phyloP scores from a whole-genome alignment of 2,797 vertebrate genomes.

The Menidia menidia region DNA sequence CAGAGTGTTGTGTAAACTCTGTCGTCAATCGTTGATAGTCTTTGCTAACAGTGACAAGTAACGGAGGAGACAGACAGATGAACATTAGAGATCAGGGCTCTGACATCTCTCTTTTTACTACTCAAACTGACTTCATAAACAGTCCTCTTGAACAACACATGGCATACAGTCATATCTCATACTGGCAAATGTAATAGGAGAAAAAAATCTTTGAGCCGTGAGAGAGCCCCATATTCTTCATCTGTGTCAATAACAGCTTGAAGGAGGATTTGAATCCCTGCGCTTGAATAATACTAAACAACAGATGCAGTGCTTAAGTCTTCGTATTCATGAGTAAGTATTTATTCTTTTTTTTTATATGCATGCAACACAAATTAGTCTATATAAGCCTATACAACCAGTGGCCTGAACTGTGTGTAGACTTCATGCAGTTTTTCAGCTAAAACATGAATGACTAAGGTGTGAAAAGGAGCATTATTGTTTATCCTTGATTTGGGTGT shows the following conservation, averaged over 20 bases:
- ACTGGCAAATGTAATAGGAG: slow-evolving; percentile 15
- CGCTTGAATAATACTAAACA: slow-evolving; percentile 48
- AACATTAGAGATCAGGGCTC: slow-evolving; percentile 29
- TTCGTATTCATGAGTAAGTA: slow-evolving; percentile 53
- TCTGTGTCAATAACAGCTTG: slow-evolving; percentile 50
- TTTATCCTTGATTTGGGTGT: too few relatives aligned
- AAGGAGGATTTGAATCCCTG: slow-evolving; percentile 27
- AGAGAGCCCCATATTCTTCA: slow-evolving; percentile 44
- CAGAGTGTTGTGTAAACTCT: slow-evolving; percentile 59
- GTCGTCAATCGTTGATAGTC: slow-evolving; percentile 50
- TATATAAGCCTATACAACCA: slow-evolving; percentile 69
- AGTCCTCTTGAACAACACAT: slow-evolving; percentile 39
- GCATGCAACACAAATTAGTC: slow-evolving; percentile 57
- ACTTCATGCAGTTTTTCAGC: slow-evolving; percentile 40
- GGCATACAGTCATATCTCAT: slow-evolving; percentile 26
- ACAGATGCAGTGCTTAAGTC: slow-evolving; percentile 37
- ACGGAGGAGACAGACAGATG: slow-evolving; percentile 40
- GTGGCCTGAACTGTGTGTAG: slow-evolving; percentile 76
- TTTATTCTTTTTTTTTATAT: slow-evolving; percentile 13
- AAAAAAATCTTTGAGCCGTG: slow-evolving; percentile 8
- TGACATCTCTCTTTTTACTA: slow-evolving; percentile 41
- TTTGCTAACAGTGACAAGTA: slow-evolving; percentile 59
- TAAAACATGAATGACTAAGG: too few relatives aligned
- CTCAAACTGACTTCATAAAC: slow-evolving; percentile 33
- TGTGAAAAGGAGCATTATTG: too few relatives aligned